A percentile compares a stretch with the other conserved stretches of the same genome.
Conservation (phyloP, 37 sponge, comb jelly and placozoan genomes). For the Eunapius fragilis region DNA sequence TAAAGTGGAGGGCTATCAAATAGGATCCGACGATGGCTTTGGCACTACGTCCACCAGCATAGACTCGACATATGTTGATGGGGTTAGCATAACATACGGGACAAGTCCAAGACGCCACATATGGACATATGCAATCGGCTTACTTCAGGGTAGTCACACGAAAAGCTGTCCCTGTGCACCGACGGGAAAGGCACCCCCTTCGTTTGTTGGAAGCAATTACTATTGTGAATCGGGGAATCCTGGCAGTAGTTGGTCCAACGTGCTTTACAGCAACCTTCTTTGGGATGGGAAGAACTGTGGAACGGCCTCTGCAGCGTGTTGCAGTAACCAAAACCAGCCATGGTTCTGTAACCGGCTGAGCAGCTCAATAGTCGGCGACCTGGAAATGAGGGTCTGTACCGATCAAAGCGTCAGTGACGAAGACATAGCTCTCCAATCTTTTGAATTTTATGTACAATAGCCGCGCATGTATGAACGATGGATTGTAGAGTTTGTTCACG, state of each 20-base stretch:
- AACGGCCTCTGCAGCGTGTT: neutral
- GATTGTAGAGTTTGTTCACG: too few relatives aligned
- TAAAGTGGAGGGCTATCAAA: neutral
- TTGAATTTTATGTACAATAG: neutral
- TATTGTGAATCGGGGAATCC: conserved; percentile 22
- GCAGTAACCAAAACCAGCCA: neutral
- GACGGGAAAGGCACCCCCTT: conserved; percentile 1
- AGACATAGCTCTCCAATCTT: neutral
- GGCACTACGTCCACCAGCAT: neutral
- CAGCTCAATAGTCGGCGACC: neutral
- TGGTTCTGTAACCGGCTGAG: neutral
- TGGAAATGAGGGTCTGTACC: neutral
- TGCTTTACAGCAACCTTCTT: conserved; percentile 7
- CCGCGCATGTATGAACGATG: too few relatives aligned
- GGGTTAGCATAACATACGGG: conserved; percentile 24
- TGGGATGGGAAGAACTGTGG: conserved; percentile 34
- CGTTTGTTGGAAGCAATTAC: conserved; percentile 31
- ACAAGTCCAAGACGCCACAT: neutral
- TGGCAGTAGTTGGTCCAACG: neutral
- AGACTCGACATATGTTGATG: conserved; percentile 11
- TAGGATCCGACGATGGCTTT: neutral
- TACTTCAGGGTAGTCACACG: too few relatives aligned
- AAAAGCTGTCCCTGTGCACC: too few relatives aligned
- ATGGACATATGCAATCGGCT: neutral
- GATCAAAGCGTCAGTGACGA: neutral